A percentile compares a stretch with the other conserved stretches of the same genome.
phyloP scores from a whole-genome alignment of 1,140 invertebrate genomes.

The Anoplolepis gracilipes region DNA sequence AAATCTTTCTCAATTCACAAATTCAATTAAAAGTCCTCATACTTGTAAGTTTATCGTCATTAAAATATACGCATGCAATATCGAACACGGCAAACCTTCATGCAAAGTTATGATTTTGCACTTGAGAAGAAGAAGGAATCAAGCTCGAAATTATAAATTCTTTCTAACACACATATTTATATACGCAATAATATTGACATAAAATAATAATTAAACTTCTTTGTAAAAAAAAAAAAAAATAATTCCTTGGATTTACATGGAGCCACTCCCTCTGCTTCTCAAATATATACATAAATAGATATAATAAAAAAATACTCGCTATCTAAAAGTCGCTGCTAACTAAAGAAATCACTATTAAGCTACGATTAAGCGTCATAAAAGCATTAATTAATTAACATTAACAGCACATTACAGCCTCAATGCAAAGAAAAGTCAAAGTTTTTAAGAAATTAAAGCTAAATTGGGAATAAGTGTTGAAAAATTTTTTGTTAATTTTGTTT shows the following conservation, averaged over 20 bases:
- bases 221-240: not conserved
- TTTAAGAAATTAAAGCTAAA: constrained; percentile 8
- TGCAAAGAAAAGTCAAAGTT: constrained; percentile 16
- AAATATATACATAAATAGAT: not conserved
- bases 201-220: not conserved
- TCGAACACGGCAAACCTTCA: constrained; percentile 18
- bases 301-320: not conserved
- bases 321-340: constrained; percentile 19
- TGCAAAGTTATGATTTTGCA: constrained; percentile 42
- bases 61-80: constrained; percentile 43
- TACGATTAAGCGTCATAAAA: constrained; percentile 41
- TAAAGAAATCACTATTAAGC: constrained; percentile 12
- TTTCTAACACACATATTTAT: not conserved
- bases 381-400: constrained; percentile 18
- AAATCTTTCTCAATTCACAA: not conserved
- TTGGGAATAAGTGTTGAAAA: not conserved
- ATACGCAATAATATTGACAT: not conserved
- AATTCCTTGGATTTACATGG: not conserved
- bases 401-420: constrained; percentile 11
- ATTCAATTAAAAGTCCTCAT: not conserved
- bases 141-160: not conserved
- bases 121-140: not conserved
- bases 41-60: constrained; percentile 12
- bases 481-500: constrained; percentile 18
- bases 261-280: constrained; percentile 21